A percentile compares a stretch with the other conserved stretches of the same genome.
phyloP scores from a whole-genome alignment of 2,888 invertebrate species.

The Drosophila pseudotakahashii region DNA sequence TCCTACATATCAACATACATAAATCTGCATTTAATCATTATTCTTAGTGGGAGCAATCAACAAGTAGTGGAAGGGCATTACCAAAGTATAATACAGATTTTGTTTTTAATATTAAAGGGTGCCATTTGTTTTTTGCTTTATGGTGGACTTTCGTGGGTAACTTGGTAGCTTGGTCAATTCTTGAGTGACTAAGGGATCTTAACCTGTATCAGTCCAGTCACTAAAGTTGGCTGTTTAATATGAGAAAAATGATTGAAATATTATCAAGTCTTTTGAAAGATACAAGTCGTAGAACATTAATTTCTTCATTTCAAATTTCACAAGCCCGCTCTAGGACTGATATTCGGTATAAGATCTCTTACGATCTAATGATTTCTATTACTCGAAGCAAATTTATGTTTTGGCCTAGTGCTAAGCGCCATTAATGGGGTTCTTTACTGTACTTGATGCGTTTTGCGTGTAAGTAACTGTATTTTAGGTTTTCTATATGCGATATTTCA shows the following conservation, averaged over 20 bases:
- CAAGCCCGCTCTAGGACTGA: constrained; percentile 18
- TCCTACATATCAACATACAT: constrained; percentile 31
- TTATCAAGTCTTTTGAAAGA: not conserved
- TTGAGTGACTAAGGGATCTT: constrained; percentile 36
- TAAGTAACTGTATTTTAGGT: constrained; percentile 36
- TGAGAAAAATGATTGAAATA: not conserved
- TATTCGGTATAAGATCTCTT: constrained; percentile 23
- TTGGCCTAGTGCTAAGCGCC: constrained; percentile 49
- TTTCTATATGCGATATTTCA: constrained; percentile 57
- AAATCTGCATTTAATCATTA: constrained; percentile 28
- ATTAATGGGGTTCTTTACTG: constrained; percentile 36
- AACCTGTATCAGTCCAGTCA: constrained; percentile 27
- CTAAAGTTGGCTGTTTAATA: constrained; percentile 9
- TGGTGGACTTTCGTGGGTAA: constrained; percentile 63
- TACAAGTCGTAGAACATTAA: not conserved
- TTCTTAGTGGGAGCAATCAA: constrained; percentile 38
- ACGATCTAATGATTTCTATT: constrained; percentile 10
- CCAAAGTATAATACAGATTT: constrained; percentile 56
- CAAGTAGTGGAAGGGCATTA: constrained; percentile 55
- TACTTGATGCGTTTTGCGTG: constrained; percentile 32
- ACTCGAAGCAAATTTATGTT: constrained; percentile 45
- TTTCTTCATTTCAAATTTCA: not conserved
- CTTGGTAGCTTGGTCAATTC: constrained; percentile 73
- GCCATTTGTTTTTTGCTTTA: constrained; percentile 22
- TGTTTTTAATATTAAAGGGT: constrained; percentile 46